Evolutionary conservation across 2,797 vertebrate genomes (phyloP).

Genomic region (Xenops minutus): DNA sequence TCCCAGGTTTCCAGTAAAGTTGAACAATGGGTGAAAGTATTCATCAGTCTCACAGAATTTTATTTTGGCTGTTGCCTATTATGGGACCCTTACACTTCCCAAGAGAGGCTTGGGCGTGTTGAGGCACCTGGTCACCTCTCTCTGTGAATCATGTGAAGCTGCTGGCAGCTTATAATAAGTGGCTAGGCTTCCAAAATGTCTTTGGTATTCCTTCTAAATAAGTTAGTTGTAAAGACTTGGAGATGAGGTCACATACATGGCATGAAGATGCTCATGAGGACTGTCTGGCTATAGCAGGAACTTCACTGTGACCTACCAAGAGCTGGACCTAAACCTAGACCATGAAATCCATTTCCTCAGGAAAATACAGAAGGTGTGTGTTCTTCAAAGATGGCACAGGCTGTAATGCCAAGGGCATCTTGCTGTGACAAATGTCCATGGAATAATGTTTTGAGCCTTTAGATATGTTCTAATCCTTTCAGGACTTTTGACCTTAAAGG

Average conservation of each 20-base stretch:
- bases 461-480: neutral
- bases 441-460: neutral
- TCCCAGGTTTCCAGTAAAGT: neutral
- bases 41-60: neutral
- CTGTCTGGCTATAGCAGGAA: neutral
- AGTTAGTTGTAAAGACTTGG: neutral
- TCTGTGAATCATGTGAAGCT: neutral
- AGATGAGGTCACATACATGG: neutral
- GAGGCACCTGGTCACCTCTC: neutral
- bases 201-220: neutral
- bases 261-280: neutral
- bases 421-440: neutral
- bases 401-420: neutral
- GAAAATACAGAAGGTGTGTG: neutral
- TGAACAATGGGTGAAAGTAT: neutral
- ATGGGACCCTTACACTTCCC: fast-evolving
- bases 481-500: neutral
- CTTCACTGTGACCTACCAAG: neutral
- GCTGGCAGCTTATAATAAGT: neutral
- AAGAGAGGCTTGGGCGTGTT: neutral
- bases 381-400: neutral
- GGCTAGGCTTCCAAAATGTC: neutral
- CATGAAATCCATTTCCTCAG: neutral
- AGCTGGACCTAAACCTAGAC: neutral
- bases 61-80: neutral